Evolutionary conservation across 1,140 invertebrate genomes (phyloP), one percentile per base, ranked within the genome.

Genomic region (Atta cephalotes): DNA sequence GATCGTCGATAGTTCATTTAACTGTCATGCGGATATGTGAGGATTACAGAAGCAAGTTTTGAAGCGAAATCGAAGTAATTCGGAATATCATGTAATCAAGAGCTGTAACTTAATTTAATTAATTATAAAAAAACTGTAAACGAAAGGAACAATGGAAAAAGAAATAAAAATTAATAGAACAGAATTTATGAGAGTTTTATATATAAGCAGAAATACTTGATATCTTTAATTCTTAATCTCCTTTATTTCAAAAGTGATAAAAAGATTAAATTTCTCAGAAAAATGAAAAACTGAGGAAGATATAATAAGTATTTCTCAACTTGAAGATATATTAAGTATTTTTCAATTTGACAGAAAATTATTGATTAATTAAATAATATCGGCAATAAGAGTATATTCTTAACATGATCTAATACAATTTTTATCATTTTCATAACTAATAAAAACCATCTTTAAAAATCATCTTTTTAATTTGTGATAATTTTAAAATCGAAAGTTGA

Each of bases 1-100:
- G 51, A 76, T 86, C 51, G 39, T 70, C 25, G 49, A 65, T 65
- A 21, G 71, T 80, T 86, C 53, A 63, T 79, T 70, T 58, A 71
- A 72, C 66, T 16, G 31, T 35, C 49, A 72, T 63, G 72, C 39
- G 31, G 56, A 51, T 84, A 76, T 63, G 39, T 21, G 31, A 56
- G 60, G 28, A 79, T 65, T 53, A 80, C 2, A 53, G 53, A 63
- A 63, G 21, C 21, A 21, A 21, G 10, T 76, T 72, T 81, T 12
- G 2, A n/a, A 18, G 39, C 45, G 2, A 49, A 31, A 68, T 18
- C 16, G 12, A 68, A 56, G 10, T 62, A 60, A 72, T 82, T 2
- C 39, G 53, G 7, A 60, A 49, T 18, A 16, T 31, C 35, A 31
- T 12, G 2, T 28, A 58, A 81, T 80, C 14, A 3, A 82, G 16